phyloP scores from a whole-genome alignment of 2,113 vertebrate genomes.

The Dicerorhinus sumatrensis region DNA sequence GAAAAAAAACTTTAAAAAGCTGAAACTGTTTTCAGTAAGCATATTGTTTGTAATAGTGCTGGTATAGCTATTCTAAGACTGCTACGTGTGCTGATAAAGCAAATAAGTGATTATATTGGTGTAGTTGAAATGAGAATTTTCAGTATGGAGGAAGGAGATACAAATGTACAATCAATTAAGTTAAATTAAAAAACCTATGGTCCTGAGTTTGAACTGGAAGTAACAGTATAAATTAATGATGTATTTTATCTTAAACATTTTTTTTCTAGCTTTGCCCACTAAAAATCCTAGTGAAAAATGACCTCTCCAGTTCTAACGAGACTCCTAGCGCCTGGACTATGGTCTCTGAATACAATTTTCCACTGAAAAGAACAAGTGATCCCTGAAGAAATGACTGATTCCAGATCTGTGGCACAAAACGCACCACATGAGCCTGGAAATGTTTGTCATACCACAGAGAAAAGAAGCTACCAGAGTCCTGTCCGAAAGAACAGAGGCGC shows the following conservation, averaged over 20 bases:
- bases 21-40: neutral
- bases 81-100: neutral
- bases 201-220: constrained; percentile 40
- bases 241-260: constrained; percentile 15
- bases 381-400: neutral
- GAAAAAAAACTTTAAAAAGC: neutral
- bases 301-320: neutral
- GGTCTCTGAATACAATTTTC: constrained; percentile 14
- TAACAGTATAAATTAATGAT: neutral
- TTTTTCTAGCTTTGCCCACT: constrained; percentile 20
- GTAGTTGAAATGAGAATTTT: neutral
- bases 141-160: neutral
- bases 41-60: neutral
- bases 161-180: neutral
- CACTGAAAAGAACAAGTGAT: neutral
- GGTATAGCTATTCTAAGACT: neutral
- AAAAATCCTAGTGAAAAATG: neutral
- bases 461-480: neutral
- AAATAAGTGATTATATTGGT: neutral
- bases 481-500: neutral
- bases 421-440: neutral
- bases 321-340: neutral
- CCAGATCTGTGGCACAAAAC: neutral
- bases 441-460: neutral
- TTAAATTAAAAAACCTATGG: neutral